These are phyloP conservation scores for Phaenicophaeus curvirostris DNA, from an alignment of 2,797 vertebrate genomes.

Conservation along the genomic window DNA sequence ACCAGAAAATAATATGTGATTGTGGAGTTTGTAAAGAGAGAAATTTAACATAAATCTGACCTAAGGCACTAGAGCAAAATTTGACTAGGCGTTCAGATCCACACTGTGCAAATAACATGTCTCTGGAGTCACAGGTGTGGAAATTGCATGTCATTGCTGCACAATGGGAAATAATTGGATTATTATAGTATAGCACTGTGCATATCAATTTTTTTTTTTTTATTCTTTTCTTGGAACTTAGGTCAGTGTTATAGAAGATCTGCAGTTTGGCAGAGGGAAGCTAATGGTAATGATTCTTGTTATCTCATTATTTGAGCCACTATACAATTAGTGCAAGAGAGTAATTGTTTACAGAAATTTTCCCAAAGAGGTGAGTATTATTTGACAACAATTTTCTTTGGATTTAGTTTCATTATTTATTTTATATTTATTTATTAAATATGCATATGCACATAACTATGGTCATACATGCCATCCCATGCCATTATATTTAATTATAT, in stretches of 20 bases:
- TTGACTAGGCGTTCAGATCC: constrained; percentile 70
- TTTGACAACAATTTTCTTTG: constrained; percentile 1
- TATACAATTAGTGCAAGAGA: not conserved
- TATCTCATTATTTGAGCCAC: not conserved
- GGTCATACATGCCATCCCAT: not conserved
- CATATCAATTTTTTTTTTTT: constrained; percentile 58
- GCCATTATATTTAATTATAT: not conserved
- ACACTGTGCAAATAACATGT: constrained; percentile 77
- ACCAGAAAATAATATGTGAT: constrained; percentile 52
- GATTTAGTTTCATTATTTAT: not conserved
- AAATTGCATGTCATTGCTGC: constrained; percentile 74
- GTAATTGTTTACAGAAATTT: not conserved
- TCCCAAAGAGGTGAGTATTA: not conserved
- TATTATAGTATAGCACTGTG: constrained; percentile 60
- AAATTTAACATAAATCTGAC: constrained; percentile 58
- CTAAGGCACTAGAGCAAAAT: constrained; percentile 17
- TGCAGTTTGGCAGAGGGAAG: not conserved
- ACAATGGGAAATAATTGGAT: constrained; percentile 73
- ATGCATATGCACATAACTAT: not conserved
- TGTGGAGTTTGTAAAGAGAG: not conserved
- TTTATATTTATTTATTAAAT: not conserved
- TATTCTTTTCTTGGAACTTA: constrained; percentile 34
- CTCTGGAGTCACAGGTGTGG: constrained; percentile 62
- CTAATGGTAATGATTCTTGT: not conserved
- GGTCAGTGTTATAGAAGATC: not conserved